phyloP scores from a whole-genome alignment of 1,140 invertebrate species.

The Pseudomyrmex sp. region DNA sequence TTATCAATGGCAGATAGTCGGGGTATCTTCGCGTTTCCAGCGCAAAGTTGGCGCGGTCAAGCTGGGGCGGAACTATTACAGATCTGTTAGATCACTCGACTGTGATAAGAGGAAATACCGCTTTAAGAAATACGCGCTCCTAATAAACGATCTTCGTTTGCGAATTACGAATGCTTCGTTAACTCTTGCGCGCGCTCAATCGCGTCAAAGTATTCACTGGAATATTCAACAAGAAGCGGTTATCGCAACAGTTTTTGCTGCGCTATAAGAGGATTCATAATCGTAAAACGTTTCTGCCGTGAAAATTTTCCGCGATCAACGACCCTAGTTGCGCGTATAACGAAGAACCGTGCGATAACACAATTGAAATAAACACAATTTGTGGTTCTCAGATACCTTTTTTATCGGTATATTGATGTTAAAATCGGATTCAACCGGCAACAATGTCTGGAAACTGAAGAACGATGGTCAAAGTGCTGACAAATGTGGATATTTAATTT shows the following conservation, averaged over 20 bases:
- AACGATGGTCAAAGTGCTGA: neutral
- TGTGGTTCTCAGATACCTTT: no score
- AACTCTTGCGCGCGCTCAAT: slow-evolving; percentile 23
- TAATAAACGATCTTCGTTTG: slow-evolving; percentile 34
- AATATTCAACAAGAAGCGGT: slow-evolving; percentile 35
- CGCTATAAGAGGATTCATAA: slow-evolving; percentile 51
- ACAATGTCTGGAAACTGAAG: neutral
- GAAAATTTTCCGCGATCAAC: slow-evolving; percentile 63
- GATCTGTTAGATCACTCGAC: slow-evolving; percentile 47
- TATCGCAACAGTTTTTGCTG: slow-evolving; percentile 29
- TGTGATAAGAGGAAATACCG: slow-evolving; percentile 33
- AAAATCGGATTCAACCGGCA: no score
- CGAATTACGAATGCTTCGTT: slow-evolving; percentile 64
- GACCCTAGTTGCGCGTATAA: slow-evolving; percentile 56
- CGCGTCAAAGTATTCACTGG: slow-evolving; percentile 7
- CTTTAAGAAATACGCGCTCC: slow-evolving; percentile 6
- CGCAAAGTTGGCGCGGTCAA: neutral
- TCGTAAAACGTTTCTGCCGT: slow-evolving; percentile 59
- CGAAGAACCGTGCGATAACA: neutral
- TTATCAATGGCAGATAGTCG: slow-evolving; percentile 40
- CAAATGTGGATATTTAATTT: slow-evolving; percentile 3
- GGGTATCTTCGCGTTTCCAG: slow-evolving; percentile 16
- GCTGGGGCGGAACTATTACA: slow-evolving; percentile 35
- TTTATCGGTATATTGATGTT: no score
- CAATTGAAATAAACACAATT: no score